Evolutionary conservation across 2,113 vertebrate species (phyloP).

Genomic region (Pleuronectes platessa): DNA sequence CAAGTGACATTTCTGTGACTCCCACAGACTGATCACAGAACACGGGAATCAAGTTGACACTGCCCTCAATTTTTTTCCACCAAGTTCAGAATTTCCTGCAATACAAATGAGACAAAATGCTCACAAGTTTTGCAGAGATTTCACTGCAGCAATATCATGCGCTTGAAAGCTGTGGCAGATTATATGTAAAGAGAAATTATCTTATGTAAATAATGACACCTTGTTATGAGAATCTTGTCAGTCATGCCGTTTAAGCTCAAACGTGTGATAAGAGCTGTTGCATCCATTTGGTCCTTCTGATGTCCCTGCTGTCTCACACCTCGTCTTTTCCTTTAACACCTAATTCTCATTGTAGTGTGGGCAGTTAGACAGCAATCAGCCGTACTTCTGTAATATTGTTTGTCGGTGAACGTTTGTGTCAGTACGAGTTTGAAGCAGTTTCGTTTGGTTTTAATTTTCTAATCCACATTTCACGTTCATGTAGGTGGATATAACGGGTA

Average conservation of each 20-base stretch:
- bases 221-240: not conserved
- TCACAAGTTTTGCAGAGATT: not conserved
- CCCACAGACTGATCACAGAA: not conserved
- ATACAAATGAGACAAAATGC: not conserved
- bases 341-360: not conserved
- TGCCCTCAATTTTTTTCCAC: not conserved
- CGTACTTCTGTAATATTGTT: constrained; percentile 5
- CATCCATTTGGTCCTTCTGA: constrained; percentile 23
- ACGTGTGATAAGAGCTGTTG: constrained; percentile 11
- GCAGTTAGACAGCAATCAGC: not conserved
- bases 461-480: not conserved
- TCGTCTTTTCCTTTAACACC: constrained; percentile 26
- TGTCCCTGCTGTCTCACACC: constrained; percentile 37
- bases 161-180: not conserved
- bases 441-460: not conserved
- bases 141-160: no score
- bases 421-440: not conserved
- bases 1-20: no score
- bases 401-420: not conserved
- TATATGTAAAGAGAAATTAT: not conserved
- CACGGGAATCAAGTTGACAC: not conserved
- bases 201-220: not conserved
- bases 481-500: not conserved
- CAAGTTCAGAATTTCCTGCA: not conserved
- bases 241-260: not conserved